phyloP scores from a whole-genome alignment of 1,140 invertebrate species.

The Luehdorfia chinensis region DNA sequence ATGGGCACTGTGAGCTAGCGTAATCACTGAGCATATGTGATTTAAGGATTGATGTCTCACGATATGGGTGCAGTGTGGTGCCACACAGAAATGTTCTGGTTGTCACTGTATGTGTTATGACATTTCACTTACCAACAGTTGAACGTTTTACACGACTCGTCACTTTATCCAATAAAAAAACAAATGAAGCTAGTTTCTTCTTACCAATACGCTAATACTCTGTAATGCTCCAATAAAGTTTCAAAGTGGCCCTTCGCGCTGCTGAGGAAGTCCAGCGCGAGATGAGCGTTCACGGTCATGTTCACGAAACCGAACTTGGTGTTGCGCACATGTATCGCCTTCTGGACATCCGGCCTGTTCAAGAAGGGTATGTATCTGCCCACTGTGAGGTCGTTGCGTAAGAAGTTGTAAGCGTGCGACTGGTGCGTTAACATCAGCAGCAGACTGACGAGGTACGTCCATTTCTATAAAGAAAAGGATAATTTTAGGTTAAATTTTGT shows the following conservation, averaged over 20 bases:
- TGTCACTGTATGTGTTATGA: too few species aligned
- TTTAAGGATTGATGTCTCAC: too few species aligned
- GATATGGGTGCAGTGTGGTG: too few species aligned
- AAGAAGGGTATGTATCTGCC: slow-evolving; percentile 73
- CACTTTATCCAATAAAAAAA: too few species aligned
- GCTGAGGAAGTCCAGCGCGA: slow-evolving; percentile 86
- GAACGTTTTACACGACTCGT: too few species aligned
- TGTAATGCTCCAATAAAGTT: slow-evolving; percentile 80
- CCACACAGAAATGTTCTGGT: too few species aligned
- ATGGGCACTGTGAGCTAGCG: too few species aligned
- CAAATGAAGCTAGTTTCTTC: too few species aligned
- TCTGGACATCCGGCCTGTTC: slow-evolving; percentile 74
- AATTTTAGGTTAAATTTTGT: too few species aligned
- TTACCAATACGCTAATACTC: slow-evolving; percentile 82
- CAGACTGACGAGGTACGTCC: slow-evolving; percentile 55
- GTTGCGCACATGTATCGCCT: slow-evolving; percentile 76
- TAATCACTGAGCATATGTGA: too few species aligned
- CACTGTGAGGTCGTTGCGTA: slow-evolving; percentile 67
- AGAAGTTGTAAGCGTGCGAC: slow-evolving; percentile 82
- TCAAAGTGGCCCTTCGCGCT: slow-evolving; percentile 83
- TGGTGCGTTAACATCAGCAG: slow-evolving; percentile 79
- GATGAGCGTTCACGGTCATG: slow-evolving; percentile 77
- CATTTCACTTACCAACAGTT: too few species aligned
- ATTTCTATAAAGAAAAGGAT: slow-evolving; percentile 79
- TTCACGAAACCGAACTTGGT: slow-evolving; percentile 64